phyloP scores from a whole-genome alignment of 1,140 invertebrate species.

The Rhopalosiphum maidis region DNA sequence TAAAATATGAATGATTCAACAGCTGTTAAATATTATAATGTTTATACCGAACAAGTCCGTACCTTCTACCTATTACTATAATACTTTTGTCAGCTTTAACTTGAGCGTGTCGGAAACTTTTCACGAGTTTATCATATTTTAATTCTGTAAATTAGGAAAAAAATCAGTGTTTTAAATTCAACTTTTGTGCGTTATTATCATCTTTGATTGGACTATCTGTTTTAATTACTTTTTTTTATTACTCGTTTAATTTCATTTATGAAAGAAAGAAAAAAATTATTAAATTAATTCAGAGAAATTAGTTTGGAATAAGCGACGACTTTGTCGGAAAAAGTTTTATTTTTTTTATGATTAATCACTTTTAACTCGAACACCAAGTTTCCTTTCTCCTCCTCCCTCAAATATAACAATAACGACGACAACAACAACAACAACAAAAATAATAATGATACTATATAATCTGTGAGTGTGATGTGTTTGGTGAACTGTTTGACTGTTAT shows the following conservation, averaged over 20 bases:
- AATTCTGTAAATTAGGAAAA: conserved; percentile 19
- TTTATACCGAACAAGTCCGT: neutral
- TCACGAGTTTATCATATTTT: conserved; percentile 49
- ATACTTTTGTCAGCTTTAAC: conserved; percentile 14
- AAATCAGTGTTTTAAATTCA: neutral
- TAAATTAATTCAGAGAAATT: conserved; percentile 3
- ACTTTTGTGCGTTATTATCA: conserved; percentile 27
- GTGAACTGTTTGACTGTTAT: neutral
- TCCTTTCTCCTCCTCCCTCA: too few species aligned
- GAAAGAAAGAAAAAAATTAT: neutral
- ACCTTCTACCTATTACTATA: neutral
- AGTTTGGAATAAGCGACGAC: neutral
- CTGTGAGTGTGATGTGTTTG: neutral
- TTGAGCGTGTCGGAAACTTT: conserved; percentile 48
- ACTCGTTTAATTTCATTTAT: neutral
- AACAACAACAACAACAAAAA: neutral
- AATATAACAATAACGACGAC: neutral
- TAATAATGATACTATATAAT: conserved; percentile 31
- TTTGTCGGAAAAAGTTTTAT: neutral
- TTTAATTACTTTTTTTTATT: conserved; percentile 42
- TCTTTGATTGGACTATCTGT: conserved; percentile 41
- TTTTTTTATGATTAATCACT: conserved; percentile 23
- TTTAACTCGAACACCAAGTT: neutral
- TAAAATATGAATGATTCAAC: conserved; percentile 48
- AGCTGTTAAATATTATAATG: conserved; percentile 28